A percentile compares a stretch with the other conserved stretches of the same genome.
These are phyloP conservation scores for Corythornis leucogaster DNA, from an alignment of 2,797 vertebrate genomes.

Conservation along the genomic window DNA sequence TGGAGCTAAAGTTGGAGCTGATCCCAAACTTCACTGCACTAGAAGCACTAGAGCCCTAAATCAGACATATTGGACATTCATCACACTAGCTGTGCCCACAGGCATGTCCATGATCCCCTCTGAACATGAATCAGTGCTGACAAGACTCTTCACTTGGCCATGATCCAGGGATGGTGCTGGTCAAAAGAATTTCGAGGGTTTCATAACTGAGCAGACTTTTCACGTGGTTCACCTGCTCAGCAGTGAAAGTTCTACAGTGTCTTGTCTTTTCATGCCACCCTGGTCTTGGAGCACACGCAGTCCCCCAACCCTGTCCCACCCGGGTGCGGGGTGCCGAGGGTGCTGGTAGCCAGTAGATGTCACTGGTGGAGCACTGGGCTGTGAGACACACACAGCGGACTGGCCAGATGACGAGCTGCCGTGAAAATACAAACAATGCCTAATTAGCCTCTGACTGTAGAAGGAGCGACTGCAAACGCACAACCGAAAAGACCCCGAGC, in stretches of 20 bases:
- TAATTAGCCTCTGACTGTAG: not conserved
- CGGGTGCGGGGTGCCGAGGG: not conserved
- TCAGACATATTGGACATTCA: not conserved
- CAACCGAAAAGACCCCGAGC: not conserved
- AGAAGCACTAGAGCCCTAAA: not conserved
- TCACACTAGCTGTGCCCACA: not conserved
- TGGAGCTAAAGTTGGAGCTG: not conserved
- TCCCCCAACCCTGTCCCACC: not conserved
- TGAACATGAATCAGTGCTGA: not conserved
- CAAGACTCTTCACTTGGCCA: not conserved
- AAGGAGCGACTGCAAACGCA: not conserved
- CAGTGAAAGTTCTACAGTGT: not conserved
- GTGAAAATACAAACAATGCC: not conserved
- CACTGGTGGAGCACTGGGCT: conserved; percentile 44
- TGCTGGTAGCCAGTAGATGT: conserved; percentile 35
- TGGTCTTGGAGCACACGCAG: rapidly evolving
- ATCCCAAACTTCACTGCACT: not conserved
- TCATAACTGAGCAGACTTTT: not conserved
- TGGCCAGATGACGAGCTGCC: rapidly evolving
- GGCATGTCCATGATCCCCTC: not conserved
- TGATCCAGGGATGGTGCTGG: not conserved
- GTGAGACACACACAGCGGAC: not conserved
- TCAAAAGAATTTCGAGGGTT: not conserved
- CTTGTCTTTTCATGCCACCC: not conserved
- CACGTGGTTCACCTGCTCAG: not conserved